phyloP scores from a whole-genome alignment of 2,888 invertebrate genomes.

The Ypsolopha scabrella region DNA sequence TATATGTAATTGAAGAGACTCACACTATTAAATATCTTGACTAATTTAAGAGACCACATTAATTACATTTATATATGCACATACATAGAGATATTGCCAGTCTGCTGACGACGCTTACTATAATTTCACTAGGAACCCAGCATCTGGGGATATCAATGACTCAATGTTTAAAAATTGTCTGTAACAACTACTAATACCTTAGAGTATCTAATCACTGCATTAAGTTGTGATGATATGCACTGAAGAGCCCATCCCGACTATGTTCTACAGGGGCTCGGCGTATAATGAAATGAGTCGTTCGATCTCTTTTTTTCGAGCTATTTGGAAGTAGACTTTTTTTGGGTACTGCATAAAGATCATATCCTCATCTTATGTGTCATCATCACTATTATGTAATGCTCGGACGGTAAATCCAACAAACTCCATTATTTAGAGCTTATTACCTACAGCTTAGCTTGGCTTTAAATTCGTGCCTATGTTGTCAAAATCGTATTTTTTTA shows the following conservation, averaged over 20 bases:
- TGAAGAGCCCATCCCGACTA: conserved; percentile 58
- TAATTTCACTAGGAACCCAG: conserved; percentile 66
- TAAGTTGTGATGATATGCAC: conserved; percentile 70
- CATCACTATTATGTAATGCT: conserved; percentile 61
- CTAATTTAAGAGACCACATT: conserved; percentile 68
- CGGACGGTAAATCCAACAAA: conserved; percentile 69
- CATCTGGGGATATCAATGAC: conserved; percentile 62
- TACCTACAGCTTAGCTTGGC: conserved; percentile 67
- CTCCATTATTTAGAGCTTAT: conserved; percentile 53
- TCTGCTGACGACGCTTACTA: conserved; percentile 65
- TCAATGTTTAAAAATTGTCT: conserved; percentile 60
- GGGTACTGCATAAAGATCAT: conserved; percentile 49
- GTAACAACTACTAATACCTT: conserved; percentile 70
- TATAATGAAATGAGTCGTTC: conserved; percentile 42
- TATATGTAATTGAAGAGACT: conserved; percentile 63
- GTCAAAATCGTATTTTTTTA: conserved; percentile 52
- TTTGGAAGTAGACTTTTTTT: conserved; percentile 39
- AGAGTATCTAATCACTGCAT: conserved; percentile 68
- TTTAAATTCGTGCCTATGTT: conserved; percentile 67
- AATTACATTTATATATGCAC: conserved; percentile 66
- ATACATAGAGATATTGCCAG: conserved; percentile 67
- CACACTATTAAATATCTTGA: conserved; percentile 69
- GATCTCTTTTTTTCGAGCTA: conserved; percentile 41
- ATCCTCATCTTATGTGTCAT: conserved; percentile 53
- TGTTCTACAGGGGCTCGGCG: conserved; percentile 42